Evolutionary conservation across 2,113 vertebrate genomes (phyloP).

Genomic region (Sebastes fasciatus): DNA sequence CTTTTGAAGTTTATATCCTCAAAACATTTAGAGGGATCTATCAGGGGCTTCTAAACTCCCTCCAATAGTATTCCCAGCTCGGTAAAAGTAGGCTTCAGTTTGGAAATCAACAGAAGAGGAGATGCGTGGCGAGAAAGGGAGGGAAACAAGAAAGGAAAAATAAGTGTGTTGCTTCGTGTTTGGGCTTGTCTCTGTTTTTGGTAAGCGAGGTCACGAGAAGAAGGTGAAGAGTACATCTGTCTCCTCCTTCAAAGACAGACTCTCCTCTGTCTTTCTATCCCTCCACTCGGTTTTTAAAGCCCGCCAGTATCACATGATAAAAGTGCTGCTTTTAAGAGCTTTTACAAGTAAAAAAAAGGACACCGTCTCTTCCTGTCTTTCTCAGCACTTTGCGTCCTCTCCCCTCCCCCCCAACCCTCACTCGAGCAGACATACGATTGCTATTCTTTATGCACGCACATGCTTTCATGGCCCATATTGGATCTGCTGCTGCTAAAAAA

Average conservation of each 20-base stretch:
- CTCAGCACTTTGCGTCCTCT: conserved; percentile 1
- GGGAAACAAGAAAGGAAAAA: background rate
- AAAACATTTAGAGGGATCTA: conserved; percentile 38
- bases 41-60: conserved; percentile 17
- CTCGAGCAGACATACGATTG: conserved; percentile 31
- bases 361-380: conserved; percentile 3
- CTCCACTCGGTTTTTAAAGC: conserved; percentile 9
- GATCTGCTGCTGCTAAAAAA: conserved; percentile 38
- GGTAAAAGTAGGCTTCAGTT: conserved; percentile 2
- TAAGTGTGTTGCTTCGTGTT: conserved; percentile 22
- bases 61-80: conserved; percentile 9
- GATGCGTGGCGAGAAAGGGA: background rate
- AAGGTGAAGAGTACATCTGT: conserved; percentile 42
- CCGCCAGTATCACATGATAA: conserved; percentile 20
- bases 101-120: conserved; percentile 20
- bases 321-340: conserved; percentile 53
- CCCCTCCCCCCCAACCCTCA: background rate
- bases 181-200: conserved; percentile 40
- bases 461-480: conserved; percentile 59
- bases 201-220: conserved; percentile 38
- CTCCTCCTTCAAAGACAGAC: conserved; percentile 32
- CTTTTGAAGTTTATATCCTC: conserved; percentile 64
- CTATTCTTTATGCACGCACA: conserved; percentile 49
- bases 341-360: conserved; percentile 8
- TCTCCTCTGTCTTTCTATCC: conserved; percentile 16